Conservation (phyloP, 2,888 invertebrate species). For the Oligia strigilis region DNA sequence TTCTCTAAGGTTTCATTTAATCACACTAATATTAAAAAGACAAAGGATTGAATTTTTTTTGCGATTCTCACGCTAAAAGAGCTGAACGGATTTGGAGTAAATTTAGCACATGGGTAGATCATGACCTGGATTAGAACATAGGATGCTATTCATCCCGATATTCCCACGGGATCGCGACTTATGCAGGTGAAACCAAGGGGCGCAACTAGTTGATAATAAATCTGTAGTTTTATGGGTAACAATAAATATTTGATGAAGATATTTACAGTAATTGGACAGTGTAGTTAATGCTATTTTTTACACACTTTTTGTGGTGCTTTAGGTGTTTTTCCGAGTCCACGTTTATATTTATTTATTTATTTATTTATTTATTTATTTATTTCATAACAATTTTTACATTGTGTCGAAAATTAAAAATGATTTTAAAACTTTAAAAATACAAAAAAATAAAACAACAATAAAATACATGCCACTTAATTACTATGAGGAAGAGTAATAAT, state of each 20-base stretch:
- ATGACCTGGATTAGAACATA: too few species aligned
- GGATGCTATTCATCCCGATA: too few species aligned
- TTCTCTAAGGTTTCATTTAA: not conserved
- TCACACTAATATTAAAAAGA: too few species aligned
- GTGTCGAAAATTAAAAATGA: too few species aligned
- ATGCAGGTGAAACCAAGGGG: not conserved
- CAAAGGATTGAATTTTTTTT: not conserved
- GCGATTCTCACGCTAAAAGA: not conserved
- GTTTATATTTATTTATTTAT: too few species aligned
- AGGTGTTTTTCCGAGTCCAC: not conserved
- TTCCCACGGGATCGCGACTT: not conserved
- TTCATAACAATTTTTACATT: too few species aligned
- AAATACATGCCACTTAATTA: too few species aligned
- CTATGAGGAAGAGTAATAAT: too few species aligned
- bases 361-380: too few species aligned
- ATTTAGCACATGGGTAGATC: not conserved
- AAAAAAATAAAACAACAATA: too few species aligned
- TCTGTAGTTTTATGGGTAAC: not conserved
- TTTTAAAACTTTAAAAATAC: too few species aligned
- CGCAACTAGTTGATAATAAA: not conserved
- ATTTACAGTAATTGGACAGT: not conserved
- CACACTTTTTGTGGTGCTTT: not conserved
- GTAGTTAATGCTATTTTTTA: not conserved
- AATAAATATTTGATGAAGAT: not conserved
- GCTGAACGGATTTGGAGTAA: not conserved